Base-by-base conservation (phyloP, 2,888 invertebrate genomes). In the Agrotis segetum region DNA sequence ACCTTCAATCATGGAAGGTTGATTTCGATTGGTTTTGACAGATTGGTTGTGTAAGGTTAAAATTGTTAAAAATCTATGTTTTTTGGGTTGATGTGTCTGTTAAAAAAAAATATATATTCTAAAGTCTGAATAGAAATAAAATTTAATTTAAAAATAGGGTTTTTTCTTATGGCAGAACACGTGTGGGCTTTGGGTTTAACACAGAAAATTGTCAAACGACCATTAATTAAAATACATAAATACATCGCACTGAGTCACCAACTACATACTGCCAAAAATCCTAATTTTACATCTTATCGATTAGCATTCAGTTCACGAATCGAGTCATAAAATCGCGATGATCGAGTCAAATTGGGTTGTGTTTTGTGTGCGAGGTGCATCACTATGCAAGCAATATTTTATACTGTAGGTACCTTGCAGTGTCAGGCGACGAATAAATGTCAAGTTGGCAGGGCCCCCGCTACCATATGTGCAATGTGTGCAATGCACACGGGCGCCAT, bases 271-370 rank as follows among this genome's bases (percentile, higher is more conserved):
- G n/a, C 44, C 44, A 63, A 74, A 79, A 69, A 17, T 44, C 63
- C 76, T 40, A 68, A 59, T 60, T n/a, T n/a, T n/a, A 13, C 52
- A 21, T 56, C 19, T 13, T 49, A 50, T 62, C 67, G n/a, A 71
- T 82, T 83, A 71, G 40, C 9, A 83, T 82, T 82, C 83, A 65
- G 5, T 5, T 4, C 40, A 44, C 40, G 56, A 61, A 78, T 78
- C 74, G 56, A 71, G 70, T 69, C 74, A 75, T 82, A 82, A 83
- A 83, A 83, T 66, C 65, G n/a, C 50, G 71, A 75, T 63, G 46
- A 77, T 81, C 66, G 65, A 64, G 67, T 67, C 40, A 67, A 83
- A 81, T 72, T 71, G 52, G 72, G 68, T 62, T 74, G 60, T 67
- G 40, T 40, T 79, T 74, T 17, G 58, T 58, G 60, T 79, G 66